Conservation (phyloP, 2,113 vertebrate genomes). For the Zootoca vivipara region DNA sequence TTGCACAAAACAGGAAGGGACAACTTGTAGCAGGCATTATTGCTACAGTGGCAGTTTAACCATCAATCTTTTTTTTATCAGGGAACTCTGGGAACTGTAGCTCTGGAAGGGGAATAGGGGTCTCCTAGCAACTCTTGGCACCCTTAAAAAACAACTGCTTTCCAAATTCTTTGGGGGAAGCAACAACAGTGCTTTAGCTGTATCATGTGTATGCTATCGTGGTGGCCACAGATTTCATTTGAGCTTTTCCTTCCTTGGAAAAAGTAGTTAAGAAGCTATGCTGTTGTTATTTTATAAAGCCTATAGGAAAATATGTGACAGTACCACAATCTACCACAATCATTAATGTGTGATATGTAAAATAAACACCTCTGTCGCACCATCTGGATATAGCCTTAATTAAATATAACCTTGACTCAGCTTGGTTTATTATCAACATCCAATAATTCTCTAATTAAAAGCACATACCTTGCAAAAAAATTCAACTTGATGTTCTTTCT, state of each 20-base stretch:
- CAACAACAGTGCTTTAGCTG: too few relatives aligned
- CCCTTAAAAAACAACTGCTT: too few relatives aligned
- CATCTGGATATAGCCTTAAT: conserved; percentile 54
- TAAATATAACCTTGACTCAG: conserved; percentile 54
- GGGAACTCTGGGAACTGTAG: too few relatives aligned
- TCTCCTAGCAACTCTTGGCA: too few relatives aligned
- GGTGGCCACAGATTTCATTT: conserved; percentile 22
- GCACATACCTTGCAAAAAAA: neutral
- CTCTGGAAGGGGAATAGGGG: too few relatives aligned
- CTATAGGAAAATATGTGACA: conserved; percentile 50
- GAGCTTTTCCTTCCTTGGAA: conserved; percentile 24
- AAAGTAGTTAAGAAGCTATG: conserved; percentile 20
- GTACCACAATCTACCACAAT: conserved; percentile 38
- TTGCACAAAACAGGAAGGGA: too few relatives aligned
- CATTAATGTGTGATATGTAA: conserved; percentile 39
- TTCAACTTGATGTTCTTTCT: neutral
- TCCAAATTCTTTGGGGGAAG: too few relatives aligned
- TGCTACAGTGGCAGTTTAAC: too few relatives aligned
- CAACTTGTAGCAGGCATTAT: too few relatives aligned
- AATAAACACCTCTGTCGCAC: conserved; percentile 47
- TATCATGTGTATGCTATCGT: neutral
- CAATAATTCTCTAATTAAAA: neutral
- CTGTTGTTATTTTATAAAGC: conserved; percentile 25
- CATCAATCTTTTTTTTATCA: too few relatives aligned
- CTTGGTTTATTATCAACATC: conserved; percentile 26